These are phyloP conservation scores for Tenthredo amoena DNA, from an alignment of 2,888 invertebrate species.

Conservation along the genomic window DNA sequence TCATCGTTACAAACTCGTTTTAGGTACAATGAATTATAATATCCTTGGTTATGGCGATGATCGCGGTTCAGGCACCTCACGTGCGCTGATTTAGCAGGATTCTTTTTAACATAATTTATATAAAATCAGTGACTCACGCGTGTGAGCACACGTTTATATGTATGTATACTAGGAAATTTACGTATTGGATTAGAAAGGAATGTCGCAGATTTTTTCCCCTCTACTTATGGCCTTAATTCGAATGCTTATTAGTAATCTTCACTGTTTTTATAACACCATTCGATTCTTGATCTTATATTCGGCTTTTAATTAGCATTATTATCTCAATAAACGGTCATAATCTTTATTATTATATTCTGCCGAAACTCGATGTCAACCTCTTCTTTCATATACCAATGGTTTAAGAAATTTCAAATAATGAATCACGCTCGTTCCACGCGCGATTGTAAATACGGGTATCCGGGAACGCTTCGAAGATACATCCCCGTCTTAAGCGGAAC, in stretches of 20 bases:
- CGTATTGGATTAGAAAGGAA: constrained; percentile 30
- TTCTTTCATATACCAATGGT: background rate
- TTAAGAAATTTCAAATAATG: background rate
- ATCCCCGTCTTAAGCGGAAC: constrained; percentile 67
- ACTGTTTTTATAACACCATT: background rate
- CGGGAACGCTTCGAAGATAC: constrained; percentile 57
- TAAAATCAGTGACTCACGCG: background rate
- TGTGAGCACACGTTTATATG: background rate
- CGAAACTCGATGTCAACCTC: background rate
- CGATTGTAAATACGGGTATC: constrained; percentile 54
- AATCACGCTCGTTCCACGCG: constrained; percentile 36
- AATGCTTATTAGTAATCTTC: background rate
- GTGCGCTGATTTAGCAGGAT: constrained; percentile 6
- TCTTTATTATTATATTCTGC: background rate
- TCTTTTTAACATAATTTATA: background rate
- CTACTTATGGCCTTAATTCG: constrained; percentile 11
- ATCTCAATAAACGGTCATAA: background rate
- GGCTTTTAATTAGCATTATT: background rate
- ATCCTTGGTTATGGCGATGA: background rate
- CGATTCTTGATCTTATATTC: background rate
- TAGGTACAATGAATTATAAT: constrained; percentile 7
- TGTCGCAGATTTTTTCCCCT: background rate
- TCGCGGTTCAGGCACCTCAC: constrained; percentile 10
- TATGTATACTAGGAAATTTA: constrained; percentile 3
- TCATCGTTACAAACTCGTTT: background rate